Evolutionary conservation across 2,888 invertebrate species (phyloP).

Genomic region (Netelia fuscicornis): DNA sequence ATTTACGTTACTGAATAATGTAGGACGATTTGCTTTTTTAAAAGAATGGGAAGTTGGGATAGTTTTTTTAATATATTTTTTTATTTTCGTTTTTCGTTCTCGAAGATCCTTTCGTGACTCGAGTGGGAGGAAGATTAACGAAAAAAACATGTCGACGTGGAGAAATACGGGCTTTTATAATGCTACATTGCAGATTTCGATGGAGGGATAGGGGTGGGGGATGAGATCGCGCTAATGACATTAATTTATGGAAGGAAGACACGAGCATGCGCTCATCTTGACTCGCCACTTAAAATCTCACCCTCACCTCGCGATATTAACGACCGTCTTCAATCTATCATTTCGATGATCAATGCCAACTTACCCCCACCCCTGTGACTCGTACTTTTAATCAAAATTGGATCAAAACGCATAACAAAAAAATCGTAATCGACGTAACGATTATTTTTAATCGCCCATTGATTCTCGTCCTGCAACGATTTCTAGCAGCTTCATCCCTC

Average conservation of each 20-base stretch:
- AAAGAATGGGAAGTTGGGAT: too few species aligned
- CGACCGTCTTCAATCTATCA: conserved; percentile 45
- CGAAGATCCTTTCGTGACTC: too few species aligned
- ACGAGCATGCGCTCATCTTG: conserved; percentile 1
- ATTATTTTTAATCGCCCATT: background rate
- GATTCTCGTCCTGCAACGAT: background rate
- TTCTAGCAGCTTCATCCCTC: background rate
- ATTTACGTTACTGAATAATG: too few species aligned
- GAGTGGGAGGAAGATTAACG: too few species aligned
- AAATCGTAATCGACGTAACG: background rate
- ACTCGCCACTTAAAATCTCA: conserved; percentile 29
- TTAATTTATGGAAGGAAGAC: conserved; percentile 42
- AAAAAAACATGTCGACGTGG: background rate
- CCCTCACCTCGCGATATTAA: conserved; percentile 21
- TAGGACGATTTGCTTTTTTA: too few species aligned
- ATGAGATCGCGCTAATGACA: conserved; percentile 27
- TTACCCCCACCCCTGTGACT: background rate
- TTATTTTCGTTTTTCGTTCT: too few species aligned
- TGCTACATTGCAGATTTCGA: conserved; percentile 3
- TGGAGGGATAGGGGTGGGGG: background rate
- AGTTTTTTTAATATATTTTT: too few species aligned
- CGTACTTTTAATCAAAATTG: too few species aligned
- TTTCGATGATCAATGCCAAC: conserved; percentile 23
- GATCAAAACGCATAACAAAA: background rate
- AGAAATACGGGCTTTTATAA: background rate